Evolutionary conservation across 2,797 vertebrate species (phyloP).

Genomic region (Eurystomus glaucurus): DNA sequence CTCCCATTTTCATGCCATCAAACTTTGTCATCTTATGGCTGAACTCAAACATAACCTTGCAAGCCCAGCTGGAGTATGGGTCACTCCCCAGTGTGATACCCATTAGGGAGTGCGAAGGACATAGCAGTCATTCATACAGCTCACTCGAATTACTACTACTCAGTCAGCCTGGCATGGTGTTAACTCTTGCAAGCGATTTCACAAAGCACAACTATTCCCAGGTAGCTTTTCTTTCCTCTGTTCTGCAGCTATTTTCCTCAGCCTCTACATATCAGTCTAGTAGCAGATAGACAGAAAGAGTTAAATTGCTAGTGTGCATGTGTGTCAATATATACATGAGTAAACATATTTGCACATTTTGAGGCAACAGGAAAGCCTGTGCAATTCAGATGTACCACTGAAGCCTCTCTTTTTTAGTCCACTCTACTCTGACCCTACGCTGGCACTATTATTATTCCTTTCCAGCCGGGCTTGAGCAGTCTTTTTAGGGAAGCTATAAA

Average conservation of each 20-base stretch:
- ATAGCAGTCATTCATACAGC: accelerated
- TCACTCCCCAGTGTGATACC: accelerated
- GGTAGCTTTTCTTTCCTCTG: background rate
- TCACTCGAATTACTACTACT: background rate
- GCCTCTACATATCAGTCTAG: background rate
- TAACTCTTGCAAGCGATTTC: background rate
- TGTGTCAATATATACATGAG: background rate
- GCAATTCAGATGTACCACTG: background rate
- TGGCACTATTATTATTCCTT: background rate
- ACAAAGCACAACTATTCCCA: background rate
- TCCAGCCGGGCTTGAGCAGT: background rate
- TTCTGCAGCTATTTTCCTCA: background rate
- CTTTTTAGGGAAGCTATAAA: slow-evolving; percentile 28
- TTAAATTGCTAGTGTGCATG: accelerated
- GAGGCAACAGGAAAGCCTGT: background rate
- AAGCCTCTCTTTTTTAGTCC: background rate
- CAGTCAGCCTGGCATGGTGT: accelerated
- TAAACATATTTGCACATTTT: accelerated
- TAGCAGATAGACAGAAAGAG: background rate
- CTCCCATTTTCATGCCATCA: background rate
- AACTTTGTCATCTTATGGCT: background rate
- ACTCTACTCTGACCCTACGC: background rate
- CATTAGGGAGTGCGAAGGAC: background rate
- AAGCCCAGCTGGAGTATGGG: background rate
- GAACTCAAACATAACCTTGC: background rate